These are phyloP conservation scores for Callipepla californica DNA, from an alignment of 2,113 vertebrate genomes.

Conservation along the genomic window DNA sequence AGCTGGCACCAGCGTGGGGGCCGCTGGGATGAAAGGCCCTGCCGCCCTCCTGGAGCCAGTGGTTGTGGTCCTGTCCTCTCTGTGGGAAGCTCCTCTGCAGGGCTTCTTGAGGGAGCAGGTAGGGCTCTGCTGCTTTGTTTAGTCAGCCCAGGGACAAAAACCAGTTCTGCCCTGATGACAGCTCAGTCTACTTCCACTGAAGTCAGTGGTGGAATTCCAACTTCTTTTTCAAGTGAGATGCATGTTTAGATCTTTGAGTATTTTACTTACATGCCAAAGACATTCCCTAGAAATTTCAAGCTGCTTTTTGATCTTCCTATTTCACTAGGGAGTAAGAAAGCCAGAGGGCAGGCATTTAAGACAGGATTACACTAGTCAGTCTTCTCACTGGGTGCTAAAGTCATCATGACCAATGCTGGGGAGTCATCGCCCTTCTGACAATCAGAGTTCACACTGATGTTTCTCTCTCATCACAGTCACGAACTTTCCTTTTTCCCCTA, in stretches of 20 bases:
- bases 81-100: neutral
- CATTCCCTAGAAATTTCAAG: neutral
- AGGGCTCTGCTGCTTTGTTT: neutral
- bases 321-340: neutral
- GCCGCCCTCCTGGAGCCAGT: neutral
- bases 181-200: neutral
- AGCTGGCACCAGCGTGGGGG: neutral
- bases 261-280: neutral
- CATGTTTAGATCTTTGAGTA: neutral
- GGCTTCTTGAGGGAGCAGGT: neutral
- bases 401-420: neutral
- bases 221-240: neutral
- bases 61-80: neutral
- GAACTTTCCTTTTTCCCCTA: neutral
- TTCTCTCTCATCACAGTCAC: neutral
- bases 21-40: fast-evolving
- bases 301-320: neutral
- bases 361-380: neutral
- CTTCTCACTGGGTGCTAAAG: neutral
- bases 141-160: neutral
- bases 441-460: neutral
- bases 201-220: neutral
- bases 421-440: neutral
- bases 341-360: neutral
- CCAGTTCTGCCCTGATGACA: neutral